Conservation (phyloP, 2,113 vertebrate genomes). For the Larimichthys crocea region DNA sequence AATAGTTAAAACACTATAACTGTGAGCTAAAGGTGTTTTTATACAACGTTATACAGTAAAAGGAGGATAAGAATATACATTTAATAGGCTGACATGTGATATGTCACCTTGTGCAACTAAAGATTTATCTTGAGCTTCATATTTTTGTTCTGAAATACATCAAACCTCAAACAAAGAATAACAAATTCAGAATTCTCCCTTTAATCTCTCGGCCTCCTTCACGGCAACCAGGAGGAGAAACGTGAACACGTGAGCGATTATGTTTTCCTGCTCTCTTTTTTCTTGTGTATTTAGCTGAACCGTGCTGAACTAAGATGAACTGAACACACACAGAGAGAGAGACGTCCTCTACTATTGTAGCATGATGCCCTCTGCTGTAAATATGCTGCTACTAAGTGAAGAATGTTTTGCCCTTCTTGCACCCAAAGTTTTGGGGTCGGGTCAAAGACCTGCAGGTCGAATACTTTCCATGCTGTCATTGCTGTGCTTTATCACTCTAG, state of each 20-base stretch:
- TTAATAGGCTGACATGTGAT: too few species aligned
- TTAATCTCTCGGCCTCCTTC: background rate
- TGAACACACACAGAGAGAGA: background rate
- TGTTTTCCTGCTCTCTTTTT: background rate
- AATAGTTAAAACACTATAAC: too few species aligned
- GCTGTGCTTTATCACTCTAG: background rate
- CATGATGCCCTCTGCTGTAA: constrained; percentile 65
- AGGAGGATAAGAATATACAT: too few species aligned
- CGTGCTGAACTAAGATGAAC: background rate
- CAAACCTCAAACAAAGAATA: too few species aligned
- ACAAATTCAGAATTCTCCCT: too few species aligned
- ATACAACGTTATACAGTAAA: background rate
- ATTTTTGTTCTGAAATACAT: background rate
- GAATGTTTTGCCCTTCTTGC: background rate
- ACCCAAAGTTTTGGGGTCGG: background rate
- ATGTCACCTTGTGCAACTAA: too few species aligned
- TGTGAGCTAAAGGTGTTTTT: background rate
- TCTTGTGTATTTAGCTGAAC: background rate
- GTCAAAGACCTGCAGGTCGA: background rate
- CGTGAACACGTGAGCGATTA: background rate
- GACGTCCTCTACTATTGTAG: constrained; percentile 4
- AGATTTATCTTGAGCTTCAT: background rate
- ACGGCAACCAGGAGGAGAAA: background rate
- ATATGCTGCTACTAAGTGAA: constrained; percentile 7
- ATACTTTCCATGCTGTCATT: background rate